Conservation (phyloP, 2,797 vertebrate species). For the Lemur catta region DNA sequence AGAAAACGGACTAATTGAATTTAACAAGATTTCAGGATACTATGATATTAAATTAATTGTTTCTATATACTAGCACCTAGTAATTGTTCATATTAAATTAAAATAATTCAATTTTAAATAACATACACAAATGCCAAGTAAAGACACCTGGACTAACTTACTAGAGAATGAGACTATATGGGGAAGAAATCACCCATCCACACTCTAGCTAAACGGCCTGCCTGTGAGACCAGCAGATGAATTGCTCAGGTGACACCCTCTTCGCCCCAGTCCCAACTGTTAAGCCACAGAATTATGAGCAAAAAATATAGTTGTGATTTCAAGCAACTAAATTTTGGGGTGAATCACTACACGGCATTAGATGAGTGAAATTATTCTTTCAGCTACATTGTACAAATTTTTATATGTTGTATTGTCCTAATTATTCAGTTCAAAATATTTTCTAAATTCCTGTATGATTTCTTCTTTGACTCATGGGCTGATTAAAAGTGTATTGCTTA, state of each 20-base stretch:
- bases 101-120: not conserved
- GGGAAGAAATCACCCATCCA: not conserved
- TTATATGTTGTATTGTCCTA: not conserved
- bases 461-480: not conserved
- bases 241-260: not conserved
- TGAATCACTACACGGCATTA: not conserved
- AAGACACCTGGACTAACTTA: not conserved
- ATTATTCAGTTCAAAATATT: not conserved
- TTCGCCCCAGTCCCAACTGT: too few relatives aligned
- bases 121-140: not conserved
- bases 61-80: not conserved
- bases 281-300: not conserved
- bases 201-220: not conserved
- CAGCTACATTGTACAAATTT: not conserved
- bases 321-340: not conserved
- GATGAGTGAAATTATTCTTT: not conserved
- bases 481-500: not conserved
- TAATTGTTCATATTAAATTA: not conserved
- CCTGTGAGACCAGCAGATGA: not conserved
- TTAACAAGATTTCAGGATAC: not conserved
- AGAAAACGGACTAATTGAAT: not conserved
- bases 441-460: not conserved
- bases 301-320: not conserved
- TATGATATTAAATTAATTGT: not conserved
- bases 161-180: not conserved